Percentiles rank a stretch among this genome's conserved stretches.
phyloP scores from a whole-genome alignment of 1,140 invertebrate species.

The Gryon sp. region DNA sequence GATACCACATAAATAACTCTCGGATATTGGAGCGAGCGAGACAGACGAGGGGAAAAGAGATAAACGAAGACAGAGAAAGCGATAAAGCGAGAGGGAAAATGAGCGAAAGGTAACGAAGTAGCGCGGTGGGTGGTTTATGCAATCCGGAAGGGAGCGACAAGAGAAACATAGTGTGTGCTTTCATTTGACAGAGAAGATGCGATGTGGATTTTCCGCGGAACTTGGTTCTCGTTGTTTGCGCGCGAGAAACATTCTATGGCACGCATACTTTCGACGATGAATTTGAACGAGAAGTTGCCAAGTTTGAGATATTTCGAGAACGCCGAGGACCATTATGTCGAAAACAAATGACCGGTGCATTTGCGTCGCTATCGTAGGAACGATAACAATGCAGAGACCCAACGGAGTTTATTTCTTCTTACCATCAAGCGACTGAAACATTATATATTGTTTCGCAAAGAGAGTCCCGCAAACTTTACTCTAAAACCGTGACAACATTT shows the following conservation, averaged over 20 bases:
- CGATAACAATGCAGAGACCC: neutral
- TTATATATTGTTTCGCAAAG: conserved; percentile 1
- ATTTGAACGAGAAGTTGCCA: conserved; percentile 44
- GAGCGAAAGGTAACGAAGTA: conserved; percentile 20
- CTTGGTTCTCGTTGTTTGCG: conserved; percentile 1
- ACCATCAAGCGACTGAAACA: neutral
- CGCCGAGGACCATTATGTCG: conserved; percentile 16
- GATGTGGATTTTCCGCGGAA: conserved; percentile 36
- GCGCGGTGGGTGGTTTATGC: conserved; percentile 53
- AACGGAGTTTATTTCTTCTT: conserved; percentile 1
- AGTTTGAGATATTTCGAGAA: conserved; percentile 36
- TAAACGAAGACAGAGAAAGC: neutral
- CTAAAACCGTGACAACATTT: too few species aligned
- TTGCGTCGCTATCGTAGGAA: neutral
- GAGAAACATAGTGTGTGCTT: conserved; percentile 30
- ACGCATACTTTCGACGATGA: conserved; percentile 33
- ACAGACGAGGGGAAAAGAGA: too few species aligned
- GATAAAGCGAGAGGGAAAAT: neutral
- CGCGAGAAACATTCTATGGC: neutral
- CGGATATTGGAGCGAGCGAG: conserved; percentile 32
- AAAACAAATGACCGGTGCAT: conserved; percentile 13
- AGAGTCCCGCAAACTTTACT: too few species aligned
- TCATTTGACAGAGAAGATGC: conserved; percentile 53
- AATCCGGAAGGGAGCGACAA: conserved; percentile 55
- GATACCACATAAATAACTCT: conserved; percentile 54